A percentile compares a stretch with the other conserved stretches of the same genome.
Evolutionary conservation across 2,888 invertebrate genomes (phyloP).

Genomic region (Plagodis pulveraria): DNA sequence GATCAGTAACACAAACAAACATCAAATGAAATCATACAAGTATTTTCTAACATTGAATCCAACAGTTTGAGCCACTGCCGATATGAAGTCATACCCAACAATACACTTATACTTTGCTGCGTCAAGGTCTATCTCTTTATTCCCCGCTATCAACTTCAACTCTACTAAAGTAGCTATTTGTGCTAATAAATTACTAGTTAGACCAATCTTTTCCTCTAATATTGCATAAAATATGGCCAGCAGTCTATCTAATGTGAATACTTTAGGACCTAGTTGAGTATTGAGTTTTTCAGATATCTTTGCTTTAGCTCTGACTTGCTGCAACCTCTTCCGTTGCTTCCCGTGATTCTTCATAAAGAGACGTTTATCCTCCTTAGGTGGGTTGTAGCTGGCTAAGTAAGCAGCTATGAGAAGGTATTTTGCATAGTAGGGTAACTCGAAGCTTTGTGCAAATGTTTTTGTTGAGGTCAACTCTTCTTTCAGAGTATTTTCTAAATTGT

Average conservation of each 20-base stretch:
- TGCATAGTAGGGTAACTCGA: slow-evolving; percentile 94
- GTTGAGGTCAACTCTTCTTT: slow-evolving; percentile 77
- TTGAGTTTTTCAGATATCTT: slow-evolving; percentile 84
- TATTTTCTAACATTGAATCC: slow-evolving; percentile 91
- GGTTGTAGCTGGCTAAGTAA: slow-evolving; percentile 96
- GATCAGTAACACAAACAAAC: slow-evolving; percentile 12
- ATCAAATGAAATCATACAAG: slow-evolving; percentile 87
- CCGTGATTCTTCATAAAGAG: slow-evolving; percentile 93
- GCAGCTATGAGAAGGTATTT: slow-evolving; percentile 96
- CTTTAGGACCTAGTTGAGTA: slow-evolving; percentile 92
- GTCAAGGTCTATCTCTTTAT: slow-evolving; percentile 90
- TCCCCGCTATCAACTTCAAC: slow-evolving; percentile 90
- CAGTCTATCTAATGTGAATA: slow-evolving; percentile 92
- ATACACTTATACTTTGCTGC: slow-evolving; percentile 94
- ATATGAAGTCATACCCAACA: slow-evolving; percentile 92
- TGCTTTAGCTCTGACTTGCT: slow-evolving; percentile 85
- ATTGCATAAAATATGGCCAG: slow-evolving; percentile 96
- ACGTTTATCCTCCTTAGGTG: slow-evolving; percentile 93
- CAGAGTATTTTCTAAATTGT: slow-evolving; percentile 67
- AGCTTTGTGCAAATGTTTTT: slow-evolving; percentile 86
- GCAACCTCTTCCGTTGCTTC: slow-evolving; percentile 88
- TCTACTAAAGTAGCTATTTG: slow-evolving; percentile 95
- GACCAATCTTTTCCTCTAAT: slow-evolving; percentile 92
- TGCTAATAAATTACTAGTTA: slow-evolving; percentile 93
- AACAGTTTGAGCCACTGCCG: slow-evolving; percentile 90